Conservation (phyloP, 2,888 invertebrate genomes). For the Pegoplata infirma region DNA sequence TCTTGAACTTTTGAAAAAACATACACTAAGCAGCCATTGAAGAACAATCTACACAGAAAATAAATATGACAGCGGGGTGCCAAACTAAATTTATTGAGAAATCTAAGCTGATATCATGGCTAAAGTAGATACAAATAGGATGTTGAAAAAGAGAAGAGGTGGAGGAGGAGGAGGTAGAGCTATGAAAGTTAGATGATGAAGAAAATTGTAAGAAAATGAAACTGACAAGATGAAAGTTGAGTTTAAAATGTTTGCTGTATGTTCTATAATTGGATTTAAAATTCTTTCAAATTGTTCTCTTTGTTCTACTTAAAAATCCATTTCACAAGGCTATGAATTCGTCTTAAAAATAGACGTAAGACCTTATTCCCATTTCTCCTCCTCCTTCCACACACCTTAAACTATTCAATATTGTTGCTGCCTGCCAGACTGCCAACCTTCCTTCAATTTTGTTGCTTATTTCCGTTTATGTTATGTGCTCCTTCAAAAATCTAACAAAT, state of each 20-base stretch:
- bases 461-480: slow-evolving; percentile 42
- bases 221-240: slow-evolving; percentile 65
- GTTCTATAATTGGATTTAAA: slow-evolving; percentile 67
- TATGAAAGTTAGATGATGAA: neutral
- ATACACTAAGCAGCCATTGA: too few species aligned
- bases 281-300: slow-evolving; percentile 64
- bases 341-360: slow-evolving; percentile 47
- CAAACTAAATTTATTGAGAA: slow-evolving; percentile 53
- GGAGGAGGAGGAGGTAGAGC: neutral
- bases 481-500: slow-evolving; percentile 47
- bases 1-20: neutral
- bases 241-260: slow-evolving; percentile 62
- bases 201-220: slow-evolving; percentile 61
- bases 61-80: slow-evolving; percentile 61
- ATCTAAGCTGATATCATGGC: slow-evolving; percentile 44
- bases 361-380: neutral
- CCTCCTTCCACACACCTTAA: neutral
- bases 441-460: slow-evolving; percentile 30
- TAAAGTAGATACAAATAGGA: slow-evolving; percentile 21
- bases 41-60: slow-evolving; percentile 32
- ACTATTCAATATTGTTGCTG: slow-evolving; percentile 42
- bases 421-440: too few species aligned
- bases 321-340: slow-evolving; percentile 55
- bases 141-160: slow-evolving; percentile 10
- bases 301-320: slow-evolving; percentile 64